These are phyloP conservation scores for Xerus inauris DNA, from an alignment of 2,113 vertebrate species.

Conservation along the genomic window DNA sequence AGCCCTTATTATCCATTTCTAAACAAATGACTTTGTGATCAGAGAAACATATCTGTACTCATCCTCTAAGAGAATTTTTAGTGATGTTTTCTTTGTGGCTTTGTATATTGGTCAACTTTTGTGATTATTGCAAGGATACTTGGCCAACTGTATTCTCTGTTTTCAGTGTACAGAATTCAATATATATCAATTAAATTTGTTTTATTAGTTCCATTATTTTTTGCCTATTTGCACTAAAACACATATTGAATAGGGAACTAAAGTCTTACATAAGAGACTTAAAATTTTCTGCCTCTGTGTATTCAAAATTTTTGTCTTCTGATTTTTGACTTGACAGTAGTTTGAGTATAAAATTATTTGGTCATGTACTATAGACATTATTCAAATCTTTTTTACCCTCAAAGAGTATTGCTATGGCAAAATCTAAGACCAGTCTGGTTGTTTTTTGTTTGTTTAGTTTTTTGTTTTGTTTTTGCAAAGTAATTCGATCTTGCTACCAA, in stretches of 20 bases:
- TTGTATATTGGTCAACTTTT: background rate
- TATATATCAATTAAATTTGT: background rate
- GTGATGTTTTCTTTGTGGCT: background rate
- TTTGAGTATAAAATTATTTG: background rate
- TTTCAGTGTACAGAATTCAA: background rate
- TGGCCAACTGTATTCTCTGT: background rate
- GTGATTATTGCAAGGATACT: background rate
- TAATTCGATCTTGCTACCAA: background rate
- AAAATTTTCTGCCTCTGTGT: background rate
- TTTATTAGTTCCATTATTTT: constrained; percentile 32
- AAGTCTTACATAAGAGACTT: background rate
- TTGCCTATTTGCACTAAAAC: background rate
- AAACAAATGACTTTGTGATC: constrained; percentile 17
- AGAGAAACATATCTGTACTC: background rate
- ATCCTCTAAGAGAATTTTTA: constrained; percentile 19
- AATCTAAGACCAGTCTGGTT: background rate
- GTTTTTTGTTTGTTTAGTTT: background rate
- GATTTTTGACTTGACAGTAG: constrained; percentile 9
- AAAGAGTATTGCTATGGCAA: background rate
- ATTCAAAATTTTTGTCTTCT: background rate
- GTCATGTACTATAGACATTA: background rate
- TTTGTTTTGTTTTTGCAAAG: background rate
- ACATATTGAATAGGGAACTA: background rate
- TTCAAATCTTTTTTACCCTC: background rate
- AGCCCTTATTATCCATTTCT: constrained; percentile 39